Conservation (phyloP, 2,113 vertebrate species). For the Picathartes gymnocephalus region DNA sequence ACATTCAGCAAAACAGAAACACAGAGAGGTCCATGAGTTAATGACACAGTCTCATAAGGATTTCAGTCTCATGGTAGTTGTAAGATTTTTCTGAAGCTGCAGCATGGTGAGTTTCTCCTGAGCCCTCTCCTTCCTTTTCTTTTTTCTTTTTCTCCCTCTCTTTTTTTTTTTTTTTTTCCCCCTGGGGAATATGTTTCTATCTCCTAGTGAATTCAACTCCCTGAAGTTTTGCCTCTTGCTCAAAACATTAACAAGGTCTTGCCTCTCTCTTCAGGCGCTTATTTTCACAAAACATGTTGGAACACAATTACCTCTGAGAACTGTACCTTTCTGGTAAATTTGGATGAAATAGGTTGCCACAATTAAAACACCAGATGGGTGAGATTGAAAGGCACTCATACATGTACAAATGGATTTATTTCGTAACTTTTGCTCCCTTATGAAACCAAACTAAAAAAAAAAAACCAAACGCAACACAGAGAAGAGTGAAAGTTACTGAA, state of each 20-base stretch:
- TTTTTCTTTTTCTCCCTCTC: neutral
- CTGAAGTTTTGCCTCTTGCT: neutral
- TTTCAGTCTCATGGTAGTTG: neutral
- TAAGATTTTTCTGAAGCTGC: neutral
- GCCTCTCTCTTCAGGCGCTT: neutral
- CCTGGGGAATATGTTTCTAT: neutral
- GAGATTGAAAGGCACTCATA: neutral
- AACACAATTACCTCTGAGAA: neutral
- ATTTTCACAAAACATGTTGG: neutral
- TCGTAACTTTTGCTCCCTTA: neutral
- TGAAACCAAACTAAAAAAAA: neutral
- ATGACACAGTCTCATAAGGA: neutral
- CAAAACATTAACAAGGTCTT: neutral
- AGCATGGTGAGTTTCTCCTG: neutral
- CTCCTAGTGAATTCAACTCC: neutral
- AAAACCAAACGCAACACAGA: neutral
- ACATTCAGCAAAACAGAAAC: conserved; percentile 4
- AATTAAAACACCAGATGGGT: neutral
- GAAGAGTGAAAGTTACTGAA: neutral
- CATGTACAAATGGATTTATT: neutral
- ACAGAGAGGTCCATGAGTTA: neutral
- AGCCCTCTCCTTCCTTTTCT: neutral
- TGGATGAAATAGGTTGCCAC: neutral
- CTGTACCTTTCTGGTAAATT: neutral
- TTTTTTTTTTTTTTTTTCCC: no score